Base-by-base conservation (phyloP, 2,797 vertebrate genomes). In the Nothura maculosa region DNA sequence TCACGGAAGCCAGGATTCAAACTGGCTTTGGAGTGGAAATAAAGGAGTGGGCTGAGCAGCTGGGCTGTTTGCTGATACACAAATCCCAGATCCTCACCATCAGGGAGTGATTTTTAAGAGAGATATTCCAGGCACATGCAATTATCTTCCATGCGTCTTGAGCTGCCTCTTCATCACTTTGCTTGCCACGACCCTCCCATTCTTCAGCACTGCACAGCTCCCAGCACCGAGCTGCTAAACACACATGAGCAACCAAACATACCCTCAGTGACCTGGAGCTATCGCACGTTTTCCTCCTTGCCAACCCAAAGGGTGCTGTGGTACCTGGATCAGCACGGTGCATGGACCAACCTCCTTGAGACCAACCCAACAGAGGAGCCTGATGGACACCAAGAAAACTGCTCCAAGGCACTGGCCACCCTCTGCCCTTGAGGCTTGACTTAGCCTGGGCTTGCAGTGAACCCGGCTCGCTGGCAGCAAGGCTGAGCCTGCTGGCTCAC, bases 1-100 rank as follows among this genome's bases (percentile, higher is more conserved):
- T 60, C 90, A 64, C 6, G 0, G 57, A 73, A 90, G 69, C 34
- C 0, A 0, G 54, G 54, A 62, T 43, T n/a, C 81, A 40, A 74
- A 68, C 14, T 62, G 68, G n/a, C n/a, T n/a, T n/a, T n/a, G n/a
- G n/a, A 22, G 24, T 22, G 58, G 76, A 38, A 62, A 27, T 7
- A 36, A 73, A 50, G 20, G 30, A 50, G 52, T 21, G 36, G 34
- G 36, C 25, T 40, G 34, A 30, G 74, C 21, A n/a, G 58, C 16
- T 11, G 14, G 55, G 72, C 54, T 27, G 30, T 57, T 30, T 20
- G 27, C 69, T 25, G 30, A 27, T 32, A 52, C 20, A 52, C 17
- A n/a, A 45, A 32, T 38, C 57, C 28, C 20, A 47, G 14, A 15
- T 47, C 43, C 32, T 22, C 63, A 43, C 10, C 22, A 25, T 15